phyloP scores from a whole-genome alignment of 2,797 vertebrate genomes.

The Alcedo atthis region DNA sequence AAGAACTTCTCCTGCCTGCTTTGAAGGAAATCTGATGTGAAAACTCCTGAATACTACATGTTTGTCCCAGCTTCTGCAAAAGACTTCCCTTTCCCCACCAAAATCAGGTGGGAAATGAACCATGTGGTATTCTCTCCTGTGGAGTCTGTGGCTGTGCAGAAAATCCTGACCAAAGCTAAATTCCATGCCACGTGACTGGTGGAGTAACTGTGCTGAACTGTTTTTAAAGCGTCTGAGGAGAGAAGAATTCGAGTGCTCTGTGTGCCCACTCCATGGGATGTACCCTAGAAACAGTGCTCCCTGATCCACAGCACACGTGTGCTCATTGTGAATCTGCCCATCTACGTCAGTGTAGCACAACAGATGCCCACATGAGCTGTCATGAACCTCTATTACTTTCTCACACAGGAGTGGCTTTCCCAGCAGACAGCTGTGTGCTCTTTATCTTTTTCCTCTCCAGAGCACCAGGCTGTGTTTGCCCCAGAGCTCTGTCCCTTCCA shows the following conservation, averaged over 20 bases:
- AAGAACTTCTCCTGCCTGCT: not conserved
- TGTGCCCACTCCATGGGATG: not conserved
- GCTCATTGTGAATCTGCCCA: not conserved
- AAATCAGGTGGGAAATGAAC: conserved; percentile 10
- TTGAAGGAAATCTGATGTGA: not conserved
- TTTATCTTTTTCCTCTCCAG: not conserved
- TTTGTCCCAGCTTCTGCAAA: not conserved
- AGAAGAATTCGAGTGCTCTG: not conserved
- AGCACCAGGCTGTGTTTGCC: not conserved
- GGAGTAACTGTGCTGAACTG: not conserved
- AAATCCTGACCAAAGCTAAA: not conserved
- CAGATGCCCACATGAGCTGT: not conserved
- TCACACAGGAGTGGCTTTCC: not conserved
- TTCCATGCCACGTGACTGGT: not conserved
- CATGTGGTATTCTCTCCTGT: not conserved
- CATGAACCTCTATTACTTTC: not conserved
- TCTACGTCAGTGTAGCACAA: rapidly evolving
- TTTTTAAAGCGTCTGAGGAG: not conserved
- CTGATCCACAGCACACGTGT: not conserved
- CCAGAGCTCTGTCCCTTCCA: not conserved
- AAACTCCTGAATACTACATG: not conserved
- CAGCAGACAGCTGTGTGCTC: not conserved
- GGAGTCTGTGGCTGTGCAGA: not conserved
- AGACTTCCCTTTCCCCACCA: not conserved
- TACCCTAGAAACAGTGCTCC: not conserved